Evolutionary conservation across 2,797 vertebrate genomes (phyloP), one percentile per base, ranked within the genome.

Genomic region (Sciaenops ocellatus): DNA sequence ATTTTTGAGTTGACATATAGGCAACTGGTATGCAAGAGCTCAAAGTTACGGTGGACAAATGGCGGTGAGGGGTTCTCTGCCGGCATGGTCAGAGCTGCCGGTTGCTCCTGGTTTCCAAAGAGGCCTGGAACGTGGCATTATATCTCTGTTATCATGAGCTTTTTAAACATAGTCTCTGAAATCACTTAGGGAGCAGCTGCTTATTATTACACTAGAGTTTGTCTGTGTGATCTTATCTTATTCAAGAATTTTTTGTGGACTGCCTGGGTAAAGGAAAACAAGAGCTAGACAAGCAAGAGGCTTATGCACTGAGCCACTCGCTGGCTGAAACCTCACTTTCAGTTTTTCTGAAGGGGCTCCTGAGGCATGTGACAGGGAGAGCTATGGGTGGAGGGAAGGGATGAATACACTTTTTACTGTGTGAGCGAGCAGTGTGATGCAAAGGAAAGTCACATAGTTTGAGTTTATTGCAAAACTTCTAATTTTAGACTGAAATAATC

Each of bases 211-310:
- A 76, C 79, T 73, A 82, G 65, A 88, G 88, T 93, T 91, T 91
- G 90, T 91, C 89, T 92, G 87, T 85, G 89, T 87, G 93, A 95
- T 94, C 88, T 94, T 95, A 95, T 95, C 93, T 92, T 77, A 85
- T 93, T 93, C 74, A 82, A 90, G 86, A 93, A 78, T 89, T 84
- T 90, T 90, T 62, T 55, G 75, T 74, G 79, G 91, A 91, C 78
- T 90, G 78, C 85, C 59, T 74, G 81, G 69, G 64, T 87, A 85
- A 89, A 91, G 78, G 63, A 89, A 94, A 92, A 93, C 83, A 92
- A 91, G 85, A 87, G 67, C 81, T 76, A 74, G 81, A 88, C 80
- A 69, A 90, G 79, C 66, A 84, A 78, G 75, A 86, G 84, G 86
- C 69, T 83, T 74, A 78, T 61, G 66, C 17, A 50, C 42, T 76